Evolutionary conservation across 2,113 vertebrate species (phyloP).

Genomic region (Monarcha castaneiventris): DNA sequence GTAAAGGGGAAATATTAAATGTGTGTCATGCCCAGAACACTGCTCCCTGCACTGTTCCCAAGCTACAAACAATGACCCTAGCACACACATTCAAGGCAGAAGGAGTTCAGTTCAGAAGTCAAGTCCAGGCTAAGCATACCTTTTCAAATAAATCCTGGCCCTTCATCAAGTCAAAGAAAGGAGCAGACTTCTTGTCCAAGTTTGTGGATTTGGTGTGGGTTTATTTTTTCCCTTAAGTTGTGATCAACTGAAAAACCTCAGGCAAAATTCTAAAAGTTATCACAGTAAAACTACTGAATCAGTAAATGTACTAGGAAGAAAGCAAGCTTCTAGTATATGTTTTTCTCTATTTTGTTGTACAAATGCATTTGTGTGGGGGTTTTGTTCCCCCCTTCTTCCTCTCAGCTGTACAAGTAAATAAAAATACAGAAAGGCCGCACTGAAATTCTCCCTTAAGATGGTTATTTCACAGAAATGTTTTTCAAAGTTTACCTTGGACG

Average conservation of each 20-base stretch:
- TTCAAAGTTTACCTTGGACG: neutral
- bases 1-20: neutral
- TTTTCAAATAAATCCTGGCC: conserved; percentile 30
- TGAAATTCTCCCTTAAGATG: neutral
- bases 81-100: neutral
- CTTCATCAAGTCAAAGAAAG: neutral
- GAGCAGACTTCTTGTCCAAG: neutral
- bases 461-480: neutral
- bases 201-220: neutral
- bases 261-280: neutral
- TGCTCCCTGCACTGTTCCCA: neutral
- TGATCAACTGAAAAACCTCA: neutral
- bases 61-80: neutral
- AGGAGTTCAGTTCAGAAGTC: conserved; percentile 29
- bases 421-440: neutral
- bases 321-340: neutral
- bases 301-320: neutral
- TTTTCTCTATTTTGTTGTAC: neutral
- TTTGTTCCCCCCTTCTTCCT: neutral
- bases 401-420: neutral
- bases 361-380: neutral
- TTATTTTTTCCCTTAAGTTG: neutral
- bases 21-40: neutral
- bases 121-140: conserved; percentile 2
- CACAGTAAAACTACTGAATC: neutral